These are phyloP conservation scores for Epicampocera succincta DNA, from an alignment of 2,888 invertebrate genomes.

Conservation along the genomic window DNA sequence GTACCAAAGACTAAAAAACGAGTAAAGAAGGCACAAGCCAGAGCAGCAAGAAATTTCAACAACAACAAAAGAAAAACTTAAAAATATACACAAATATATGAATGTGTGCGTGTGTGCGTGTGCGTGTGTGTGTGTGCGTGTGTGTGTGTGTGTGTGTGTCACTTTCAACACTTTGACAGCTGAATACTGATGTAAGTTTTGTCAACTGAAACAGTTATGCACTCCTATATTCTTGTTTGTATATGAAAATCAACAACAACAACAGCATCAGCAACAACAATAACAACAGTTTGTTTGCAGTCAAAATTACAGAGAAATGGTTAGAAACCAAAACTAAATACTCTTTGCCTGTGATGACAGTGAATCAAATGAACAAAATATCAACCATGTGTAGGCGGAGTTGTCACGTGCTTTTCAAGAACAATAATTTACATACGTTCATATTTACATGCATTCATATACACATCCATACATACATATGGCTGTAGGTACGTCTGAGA, in stretches of 20 bases:
- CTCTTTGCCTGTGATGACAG: slow-evolving; percentile 33
- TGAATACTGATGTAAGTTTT: slow-evolving; percentile 63
- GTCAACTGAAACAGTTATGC: slow-evolving; percentile 78
- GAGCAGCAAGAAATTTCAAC: slow-evolving; percentile 5
- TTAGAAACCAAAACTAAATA: slow-evolving; percentile 25
- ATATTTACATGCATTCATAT: neutral
- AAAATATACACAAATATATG: no score
- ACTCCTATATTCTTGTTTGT: slow-evolving; percentile 70
- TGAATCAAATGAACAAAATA: slow-evolving; percentile 16
- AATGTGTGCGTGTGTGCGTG: no score
- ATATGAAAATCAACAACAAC: slow-evolving; percentile 72
- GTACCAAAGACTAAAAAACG: neutral
- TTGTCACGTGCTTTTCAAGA: slow-evolving; percentile 72
- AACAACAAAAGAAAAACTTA: no score
- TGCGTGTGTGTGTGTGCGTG: no score
- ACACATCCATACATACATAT: no score
- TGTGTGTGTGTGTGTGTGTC: no score
- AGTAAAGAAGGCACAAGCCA: slow-evolving; percentile 31
- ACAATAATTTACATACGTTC: slow-evolving; percentile 25
- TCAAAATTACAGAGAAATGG: slow-evolving; percentile 44
- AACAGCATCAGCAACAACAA: slow-evolving; percentile 57
- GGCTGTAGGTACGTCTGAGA: no score
- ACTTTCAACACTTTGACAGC: slow-evolving; percentile 59
- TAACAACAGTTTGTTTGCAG: slow-evolving; percentile 37
- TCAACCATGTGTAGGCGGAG: slow-evolving; percentile 69